These are phyloP conservation scores for Neria commutata DNA, from an alignment of 2,888 invertebrate species.

Conservation along the genomic window DNA sequence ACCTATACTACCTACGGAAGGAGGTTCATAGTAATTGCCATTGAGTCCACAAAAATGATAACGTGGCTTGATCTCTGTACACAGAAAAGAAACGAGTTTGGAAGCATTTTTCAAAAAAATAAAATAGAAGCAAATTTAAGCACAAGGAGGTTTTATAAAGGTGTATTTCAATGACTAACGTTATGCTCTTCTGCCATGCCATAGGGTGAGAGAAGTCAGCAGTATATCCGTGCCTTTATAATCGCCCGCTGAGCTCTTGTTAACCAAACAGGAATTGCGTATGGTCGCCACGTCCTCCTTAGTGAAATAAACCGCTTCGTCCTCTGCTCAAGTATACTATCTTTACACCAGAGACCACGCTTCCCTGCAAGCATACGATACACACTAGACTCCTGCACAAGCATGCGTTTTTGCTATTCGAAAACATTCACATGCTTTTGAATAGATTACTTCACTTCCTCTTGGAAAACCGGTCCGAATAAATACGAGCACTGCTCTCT, in stretches of 20 bases:
- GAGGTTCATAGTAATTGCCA: conserved; percentile 81
- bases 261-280: conserved; percentile 74
- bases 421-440: no score
- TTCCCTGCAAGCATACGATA: conserved; percentile 66
- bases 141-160: conserved; percentile 4
- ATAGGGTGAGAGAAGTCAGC: conserved; percentile 88
- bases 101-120: conserved; percentile 65
- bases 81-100: conserved; percentile 78
- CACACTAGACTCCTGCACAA: no score
- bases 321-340: conserved; percentile 90
- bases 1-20: conserved; percentile 92
- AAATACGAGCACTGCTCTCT: no score
- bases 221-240: conserved; percentile 90
- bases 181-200: conserved; percentile 68
- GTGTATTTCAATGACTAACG: no score
- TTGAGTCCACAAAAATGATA: conserved; percentile 88
- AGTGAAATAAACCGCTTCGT: conserved; percentile 68
- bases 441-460: no score
- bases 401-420: no score
- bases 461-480: no score
- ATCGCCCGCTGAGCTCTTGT: conserved; percentile 67
- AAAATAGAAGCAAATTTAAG: background rate
- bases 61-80: conserved; percentile 84
- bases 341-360: conserved; percentile 82
- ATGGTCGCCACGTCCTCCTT: conserved; percentile 74